These are phyloP conservation scores for Frieseomelitta varia DNA, from an alignment of 1,140 invertebrate genomes.

Conservation along the genomic window DNA sequence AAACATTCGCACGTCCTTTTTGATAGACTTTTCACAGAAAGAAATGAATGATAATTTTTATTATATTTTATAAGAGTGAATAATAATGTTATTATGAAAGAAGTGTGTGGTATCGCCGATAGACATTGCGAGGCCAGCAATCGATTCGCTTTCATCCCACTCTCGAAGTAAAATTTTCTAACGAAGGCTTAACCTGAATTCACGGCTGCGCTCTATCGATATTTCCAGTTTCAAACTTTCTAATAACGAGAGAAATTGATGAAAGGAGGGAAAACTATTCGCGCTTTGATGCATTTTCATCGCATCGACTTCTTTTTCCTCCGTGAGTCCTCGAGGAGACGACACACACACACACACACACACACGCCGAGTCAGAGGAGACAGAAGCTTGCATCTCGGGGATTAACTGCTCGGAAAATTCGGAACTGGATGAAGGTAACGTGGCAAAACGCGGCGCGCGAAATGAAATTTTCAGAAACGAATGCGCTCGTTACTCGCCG, in stretches of 20 bases:
- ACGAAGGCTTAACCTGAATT: neutral
- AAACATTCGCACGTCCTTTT: neutral
- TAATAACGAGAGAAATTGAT: neutral
- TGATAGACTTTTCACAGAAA: neutral
- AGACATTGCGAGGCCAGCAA: neutral
- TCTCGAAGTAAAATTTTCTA: neutral
- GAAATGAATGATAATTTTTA: neutral
- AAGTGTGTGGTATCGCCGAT: neutral
- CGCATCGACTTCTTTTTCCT: neutral
- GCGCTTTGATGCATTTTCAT: neutral
- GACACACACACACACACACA: too few species aligned
- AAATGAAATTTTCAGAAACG: constrained; percentile 19
- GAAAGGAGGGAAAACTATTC: neutral
- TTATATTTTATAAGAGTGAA: too few species aligned
- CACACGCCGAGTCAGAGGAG: neutral
- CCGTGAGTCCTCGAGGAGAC: neutral
- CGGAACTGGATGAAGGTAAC: neutral
- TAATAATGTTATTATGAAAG: too few species aligned
- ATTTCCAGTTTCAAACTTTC: neutral
- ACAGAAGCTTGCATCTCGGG: constrained; percentile 4
- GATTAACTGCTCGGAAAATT: constrained; percentile 30
- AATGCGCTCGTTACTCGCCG: neutral
- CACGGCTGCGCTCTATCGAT: neutral
- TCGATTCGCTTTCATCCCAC: neutral
- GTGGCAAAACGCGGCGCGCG: constrained; percentile 5